Evolutionary conservation across 2,888 invertebrate genomes (phyloP).

Genomic region (Lamellibrachia columna): DNA sequence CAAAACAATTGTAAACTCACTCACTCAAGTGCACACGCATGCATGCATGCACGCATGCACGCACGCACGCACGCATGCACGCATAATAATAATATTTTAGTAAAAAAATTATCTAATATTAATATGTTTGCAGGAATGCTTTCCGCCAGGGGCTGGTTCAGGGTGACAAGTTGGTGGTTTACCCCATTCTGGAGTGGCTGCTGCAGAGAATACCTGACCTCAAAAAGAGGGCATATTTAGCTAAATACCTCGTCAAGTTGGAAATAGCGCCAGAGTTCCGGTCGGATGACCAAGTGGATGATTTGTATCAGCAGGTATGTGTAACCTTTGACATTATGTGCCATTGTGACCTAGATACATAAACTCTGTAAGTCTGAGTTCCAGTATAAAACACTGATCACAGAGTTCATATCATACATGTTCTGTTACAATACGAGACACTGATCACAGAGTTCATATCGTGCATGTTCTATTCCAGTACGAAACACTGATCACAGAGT

Average conservation of each 20-base stretch:
- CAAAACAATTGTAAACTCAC: too few species aligned
- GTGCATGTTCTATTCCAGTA: slow-evolving; percentile 68
- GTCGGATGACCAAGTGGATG: slow-evolving; percentile 78
- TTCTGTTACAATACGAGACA: too few species aligned
- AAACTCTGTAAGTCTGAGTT: too few species aligned
- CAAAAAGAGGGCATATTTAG: slow-evolving; percentile 83
- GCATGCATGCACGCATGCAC: too few species aligned
- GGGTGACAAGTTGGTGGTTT: slow-evolving; percentile 80
- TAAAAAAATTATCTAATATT: background rate
- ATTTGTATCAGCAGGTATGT: slow-evolving; percentile 73
- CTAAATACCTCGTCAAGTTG: slow-evolving; percentile 73
- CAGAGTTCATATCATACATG: too few species aligned
- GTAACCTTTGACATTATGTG: background rate
- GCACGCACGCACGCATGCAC: too few species aligned
- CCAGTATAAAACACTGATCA: too few species aligned
- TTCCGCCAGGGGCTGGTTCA: slow-evolving; percentile 76
- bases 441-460: too few species aligned
- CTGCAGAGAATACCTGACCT: slow-evolving; percentile 78
- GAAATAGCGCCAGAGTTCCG: slow-evolving; percentile 80
- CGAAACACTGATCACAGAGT: slow-evolving; percentile 79
- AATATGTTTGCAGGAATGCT: slow-evolving; percentile 33
- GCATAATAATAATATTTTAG: too few species aligned
- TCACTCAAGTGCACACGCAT: too few species aligned
- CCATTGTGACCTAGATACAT: background rate
- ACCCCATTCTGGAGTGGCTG: slow-evolving; percentile 84